Percentiles rank a stretch among this genome's conserved stretches.
Conservation (phyloP, 2,797 vertebrate species). For the Clarias fuscus region DNA sequence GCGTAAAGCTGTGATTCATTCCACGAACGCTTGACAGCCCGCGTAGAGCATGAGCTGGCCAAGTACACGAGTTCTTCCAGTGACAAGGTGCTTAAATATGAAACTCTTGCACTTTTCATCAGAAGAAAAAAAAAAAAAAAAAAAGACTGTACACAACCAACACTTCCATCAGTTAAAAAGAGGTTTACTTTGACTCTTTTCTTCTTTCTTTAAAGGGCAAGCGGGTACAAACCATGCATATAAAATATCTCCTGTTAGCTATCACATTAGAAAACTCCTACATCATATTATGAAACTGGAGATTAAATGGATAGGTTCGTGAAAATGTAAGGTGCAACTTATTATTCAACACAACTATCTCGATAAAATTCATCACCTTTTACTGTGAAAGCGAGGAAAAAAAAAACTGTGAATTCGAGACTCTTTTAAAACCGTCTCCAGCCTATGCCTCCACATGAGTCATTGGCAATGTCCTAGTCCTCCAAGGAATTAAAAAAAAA, state of each 20-base stretch:
- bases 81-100: neutral
- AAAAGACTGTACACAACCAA: neutral
- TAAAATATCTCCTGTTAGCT: neutral
- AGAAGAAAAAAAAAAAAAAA: neutral
- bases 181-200: neutral
- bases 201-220: neutral
- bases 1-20: conserved; percentile 32
- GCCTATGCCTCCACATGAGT: conserved; percentile 20
- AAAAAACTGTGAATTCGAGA: neutral
- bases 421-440: neutral
- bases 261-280: neutral
- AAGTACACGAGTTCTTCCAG: neutral
- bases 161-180: neutral
- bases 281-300: neutral
- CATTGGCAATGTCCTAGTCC: conserved; percentile 3
- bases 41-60: conserved; percentile 2
- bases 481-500: neutral
- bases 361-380: neutral
- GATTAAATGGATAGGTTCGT: neutral
- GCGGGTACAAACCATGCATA: neutral
- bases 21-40: neutral
- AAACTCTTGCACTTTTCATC: neutral
- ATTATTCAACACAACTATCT: neutral
- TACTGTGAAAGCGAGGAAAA: neutral
- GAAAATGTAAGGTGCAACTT: neutral